Conservation (phyloP, 1,140 invertebrate genomes). For the Chymomyza costata region DNA sequence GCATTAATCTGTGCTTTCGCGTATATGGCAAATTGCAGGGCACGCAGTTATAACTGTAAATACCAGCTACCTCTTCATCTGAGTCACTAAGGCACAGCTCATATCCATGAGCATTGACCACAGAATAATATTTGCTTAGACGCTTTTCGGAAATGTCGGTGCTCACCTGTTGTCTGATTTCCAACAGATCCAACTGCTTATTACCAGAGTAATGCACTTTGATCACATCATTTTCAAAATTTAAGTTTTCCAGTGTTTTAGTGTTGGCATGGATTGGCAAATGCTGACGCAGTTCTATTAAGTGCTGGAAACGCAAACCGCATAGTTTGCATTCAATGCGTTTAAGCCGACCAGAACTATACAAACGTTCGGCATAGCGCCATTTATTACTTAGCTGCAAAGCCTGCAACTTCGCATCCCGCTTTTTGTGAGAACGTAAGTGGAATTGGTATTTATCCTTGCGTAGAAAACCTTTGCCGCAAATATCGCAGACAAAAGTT, state of each 20-base stretch:
- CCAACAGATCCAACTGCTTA: conserved; percentile 11
- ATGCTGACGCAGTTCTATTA: conserved; percentile 42
- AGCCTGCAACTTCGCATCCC: conserved; percentile 19
- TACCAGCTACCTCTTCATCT: conserved; percentile 35
- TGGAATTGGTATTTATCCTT: conserved; percentile 59
- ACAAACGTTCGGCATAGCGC: conserved; percentile 52
- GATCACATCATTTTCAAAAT: conserved; percentile 38
- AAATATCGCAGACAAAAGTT: conserved; percentile 33
- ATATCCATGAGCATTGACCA: conserved; percentile 58
- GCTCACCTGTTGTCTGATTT: conserved; percentile 32
- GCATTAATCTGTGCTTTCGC: conserved; percentile 46
- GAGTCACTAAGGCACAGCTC: conserved; percentile 59
- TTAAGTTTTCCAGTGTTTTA: conserved; percentile 31
- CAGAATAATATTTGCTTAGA: conserved; percentile 36
- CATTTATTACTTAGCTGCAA: conserved; percentile 28
- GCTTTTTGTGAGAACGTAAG: conserved; percentile 38
- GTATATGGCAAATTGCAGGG: conserved; percentile 32
- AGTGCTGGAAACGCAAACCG: conserved; percentile 20
- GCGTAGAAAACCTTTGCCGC: conserved; percentile 51
- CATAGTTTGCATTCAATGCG: conserved; percentile 56
- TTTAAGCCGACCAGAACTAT: conserved; percentile 33
- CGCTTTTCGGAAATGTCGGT: conserved; percentile 32
- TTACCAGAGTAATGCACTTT: conserved; percentile 31
- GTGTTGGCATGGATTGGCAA: conserved; percentile 19
- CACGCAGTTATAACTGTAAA: conserved; percentile 34